Evolutionary conservation across 2,797 vertebrate species (phyloP).

Genomic region (Hippocampus kuda): DNA sequence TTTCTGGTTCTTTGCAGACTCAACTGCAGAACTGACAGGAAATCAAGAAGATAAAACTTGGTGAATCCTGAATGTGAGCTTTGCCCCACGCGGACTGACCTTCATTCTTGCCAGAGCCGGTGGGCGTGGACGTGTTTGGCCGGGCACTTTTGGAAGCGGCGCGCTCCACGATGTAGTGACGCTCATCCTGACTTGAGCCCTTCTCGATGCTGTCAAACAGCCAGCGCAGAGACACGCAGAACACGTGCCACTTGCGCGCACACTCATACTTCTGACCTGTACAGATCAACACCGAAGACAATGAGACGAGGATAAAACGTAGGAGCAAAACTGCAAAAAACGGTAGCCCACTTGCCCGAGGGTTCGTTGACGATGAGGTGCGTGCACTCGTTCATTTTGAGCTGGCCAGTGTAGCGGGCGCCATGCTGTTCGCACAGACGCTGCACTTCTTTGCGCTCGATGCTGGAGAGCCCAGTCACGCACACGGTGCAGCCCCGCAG

Average conservation of each 20-base stretch:
- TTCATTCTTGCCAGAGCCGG: conserved; percentile 54
- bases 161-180: conserved; percentile 71
- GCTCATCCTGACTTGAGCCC: conserved; percentile 91
- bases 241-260: conserved; percentile 91
- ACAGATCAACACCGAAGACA: conserved; percentile 1
- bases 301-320: not conserved
- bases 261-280: conserved; percentile 97
- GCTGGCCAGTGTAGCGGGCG: conserved; percentile 83
- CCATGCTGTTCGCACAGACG: conserved; percentile 79
- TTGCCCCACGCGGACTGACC: conserved; percentile 58
- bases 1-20: too few relatives aligned
- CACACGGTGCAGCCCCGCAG: conserved; percentile 87
- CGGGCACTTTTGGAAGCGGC: conserved; percentile 39
- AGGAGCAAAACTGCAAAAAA: too few relatives aligned
- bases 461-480: conserved; percentile 82
- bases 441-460: conserved; percentile 83
- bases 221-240: conserved; percentile 87
- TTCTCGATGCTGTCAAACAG: conserved; percentile 92
- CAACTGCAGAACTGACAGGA: too few relatives aligned
- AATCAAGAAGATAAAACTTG: too few relatives aligned
- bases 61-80: not conserved
- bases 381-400: conserved; percentile 96
- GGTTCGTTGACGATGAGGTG: conserved; percentile 94
- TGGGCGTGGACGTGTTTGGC: conserved; percentile 86
- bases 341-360: conserved; percentile 64